Percentiles rank a stretch among this genome's conserved stretches.
phyloP scores from a whole-genome alignment of 2,888 invertebrate genomes.

The Ganaspis brasiliensis region DNA sequence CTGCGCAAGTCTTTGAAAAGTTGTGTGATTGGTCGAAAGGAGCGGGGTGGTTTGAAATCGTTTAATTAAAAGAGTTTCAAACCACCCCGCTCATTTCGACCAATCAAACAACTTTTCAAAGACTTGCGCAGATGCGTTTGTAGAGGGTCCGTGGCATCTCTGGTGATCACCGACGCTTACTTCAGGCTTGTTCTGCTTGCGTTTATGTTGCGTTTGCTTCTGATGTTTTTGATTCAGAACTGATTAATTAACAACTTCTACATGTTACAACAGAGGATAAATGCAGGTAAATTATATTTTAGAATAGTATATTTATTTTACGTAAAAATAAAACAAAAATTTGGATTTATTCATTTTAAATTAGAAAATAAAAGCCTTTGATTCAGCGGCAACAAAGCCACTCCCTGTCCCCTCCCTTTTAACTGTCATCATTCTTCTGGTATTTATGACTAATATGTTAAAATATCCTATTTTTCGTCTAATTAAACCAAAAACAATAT shows the following conservation, averaged over 20 bases:
- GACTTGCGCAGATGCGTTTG: no score
- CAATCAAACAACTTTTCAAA: no score
- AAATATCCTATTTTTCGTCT: not conserved
- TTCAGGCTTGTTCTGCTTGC: not conserved
- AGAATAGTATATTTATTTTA: not conserved
- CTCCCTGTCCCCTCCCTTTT: slow-evolving; percentile 37
- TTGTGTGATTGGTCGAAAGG: no score
- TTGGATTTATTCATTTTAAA: not conserved
- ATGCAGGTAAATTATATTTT: not conserved
- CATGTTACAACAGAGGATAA: slow-evolving; percentile 26
- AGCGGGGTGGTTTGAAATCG: no score
- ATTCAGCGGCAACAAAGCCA: slow-evolving; percentile 16
- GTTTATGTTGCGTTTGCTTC: not conserved
- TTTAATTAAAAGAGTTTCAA: no score
- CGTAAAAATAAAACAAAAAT: not conserved
- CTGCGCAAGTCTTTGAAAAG: no score
- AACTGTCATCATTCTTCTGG: slow-evolving; percentile 28
- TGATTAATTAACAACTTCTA: not conserved
- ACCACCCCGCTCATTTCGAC: no score
- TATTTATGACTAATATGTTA: slow-evolving; percentile 37
- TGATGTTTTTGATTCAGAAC: not conserved
- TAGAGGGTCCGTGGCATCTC: no score
- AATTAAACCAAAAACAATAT: not conserved
- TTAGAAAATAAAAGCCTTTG: not conserved
- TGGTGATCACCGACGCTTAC: not conserved